Percentiles rank a stretch among this genome's conserved stretches.
Evolutionary conservation across 2,888 invertebrate species (phyloP).

Genomic region (Tetragnatha montana): DNA sequence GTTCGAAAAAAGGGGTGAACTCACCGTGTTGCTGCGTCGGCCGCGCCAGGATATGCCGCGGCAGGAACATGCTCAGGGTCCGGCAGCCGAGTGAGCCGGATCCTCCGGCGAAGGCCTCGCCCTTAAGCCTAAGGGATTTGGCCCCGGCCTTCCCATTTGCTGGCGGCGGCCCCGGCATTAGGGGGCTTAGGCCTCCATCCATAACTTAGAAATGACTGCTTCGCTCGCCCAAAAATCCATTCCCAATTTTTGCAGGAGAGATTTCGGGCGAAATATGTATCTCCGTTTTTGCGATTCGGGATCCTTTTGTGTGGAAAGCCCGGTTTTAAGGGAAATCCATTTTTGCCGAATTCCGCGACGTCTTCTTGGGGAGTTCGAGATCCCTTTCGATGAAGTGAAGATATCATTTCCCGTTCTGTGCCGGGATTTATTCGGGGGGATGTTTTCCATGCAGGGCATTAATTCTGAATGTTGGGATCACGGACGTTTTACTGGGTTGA

Average conservation of each 20-base stretch:
- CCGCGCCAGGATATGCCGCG: constrained; percentile 47
- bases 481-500: background rate
- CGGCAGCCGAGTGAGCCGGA: constrained; percentile 56
- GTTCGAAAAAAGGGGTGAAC: background rate
- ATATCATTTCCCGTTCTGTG: background rate
- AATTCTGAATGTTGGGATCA: background rate
- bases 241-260: constrained; percentile 34
- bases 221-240: constrained; percentile 18
- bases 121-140: constrained; percentile 72
- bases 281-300: constrained; percentile 12
- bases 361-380: background rate
- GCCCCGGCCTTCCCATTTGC: constrained; percentile 71
- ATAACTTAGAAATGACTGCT: constrained; percentile 55
- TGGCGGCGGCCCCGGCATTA: constrained; percentile 61
- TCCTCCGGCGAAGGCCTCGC: constrained; percentile 25
- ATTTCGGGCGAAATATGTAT: constrained; percentile 37
- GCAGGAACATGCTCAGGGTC: constrained; percentile 65
- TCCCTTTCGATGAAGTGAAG: background rate
- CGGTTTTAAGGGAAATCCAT: constrained; percentile 1
- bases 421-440: background rate
- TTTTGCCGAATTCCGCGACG: background rate
- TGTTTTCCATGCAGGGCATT: background rate
- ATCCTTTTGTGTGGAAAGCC: background rate
- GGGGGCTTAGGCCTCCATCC: constrained; percentile 55
- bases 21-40: constrained; percentile 50